These are phyloP conservation scores for Metopolophium dirhodum DNA, from an alignment of 1,140 invertebrate genomes.

Conservation along the genomic window DNA sequence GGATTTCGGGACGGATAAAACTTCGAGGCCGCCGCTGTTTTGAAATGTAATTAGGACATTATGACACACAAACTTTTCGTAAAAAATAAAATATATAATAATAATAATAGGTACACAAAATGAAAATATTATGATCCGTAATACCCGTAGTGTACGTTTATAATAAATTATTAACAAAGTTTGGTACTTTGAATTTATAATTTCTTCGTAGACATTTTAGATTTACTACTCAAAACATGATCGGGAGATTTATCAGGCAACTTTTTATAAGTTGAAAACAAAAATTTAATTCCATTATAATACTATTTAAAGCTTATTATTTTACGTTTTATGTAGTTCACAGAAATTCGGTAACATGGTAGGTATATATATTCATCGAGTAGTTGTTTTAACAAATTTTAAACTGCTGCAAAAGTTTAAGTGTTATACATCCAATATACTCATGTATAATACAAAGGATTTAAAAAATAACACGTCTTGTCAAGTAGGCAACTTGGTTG, in stretches of 20 bases:
- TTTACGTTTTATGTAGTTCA: not conserved
- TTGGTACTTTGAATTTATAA: not conserved
- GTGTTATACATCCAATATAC: not conserved
- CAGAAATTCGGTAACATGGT: not conserved
- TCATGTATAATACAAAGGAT: not conserved
- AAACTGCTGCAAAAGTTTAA: not conserved
- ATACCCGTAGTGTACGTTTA: not conserved
- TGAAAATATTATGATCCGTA: not conserved
- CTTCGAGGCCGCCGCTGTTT: not conserved
- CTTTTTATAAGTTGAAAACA: not conserved
- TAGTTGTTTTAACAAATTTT: not conserved
- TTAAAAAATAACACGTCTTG: not conserved
- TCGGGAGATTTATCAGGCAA: not conserved
- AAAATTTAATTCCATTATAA: not conserved
- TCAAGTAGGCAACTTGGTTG: not conserved
- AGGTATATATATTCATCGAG: not conserved
- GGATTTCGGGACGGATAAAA: not conserved
- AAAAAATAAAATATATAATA: not conserved
- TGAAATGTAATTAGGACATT: not conserved
- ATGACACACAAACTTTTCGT: not conserved
- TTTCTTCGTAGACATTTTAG: not conserved
- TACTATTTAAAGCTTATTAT: not conserved
- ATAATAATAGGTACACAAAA: not conserved
- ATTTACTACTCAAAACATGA: not conserved
- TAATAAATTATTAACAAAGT: constrained; percentile 4